Evolutionary conservation across 53 echinoderm and acorn worm species (phyloP), one percentile per base, ranked within the genome.

Genomic region (Astropecten irregularis): DNA sequence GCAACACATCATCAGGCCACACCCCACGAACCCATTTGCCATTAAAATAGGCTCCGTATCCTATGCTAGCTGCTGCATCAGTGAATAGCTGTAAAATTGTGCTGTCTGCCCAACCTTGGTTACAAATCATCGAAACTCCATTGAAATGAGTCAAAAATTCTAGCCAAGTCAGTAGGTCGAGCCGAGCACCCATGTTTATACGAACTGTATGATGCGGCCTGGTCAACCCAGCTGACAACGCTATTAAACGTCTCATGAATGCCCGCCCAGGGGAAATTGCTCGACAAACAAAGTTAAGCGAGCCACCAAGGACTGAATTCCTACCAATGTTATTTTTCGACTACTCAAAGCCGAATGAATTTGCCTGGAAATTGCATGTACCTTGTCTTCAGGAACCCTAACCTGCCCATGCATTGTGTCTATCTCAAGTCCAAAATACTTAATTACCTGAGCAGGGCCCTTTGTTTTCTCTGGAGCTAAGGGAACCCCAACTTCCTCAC

Each of bases 121-220:
- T 68, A 1, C 21, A 9, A 55, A 87, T 40, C 20, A 55, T 55
- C 2, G 61, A 46, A 49, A 25, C 38, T 8, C 88, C 82, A 71
- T 88, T 88, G 34, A 88, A 82, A 22, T 66, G 27, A 29, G 16
- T 10, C 20, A 90, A 52, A 48, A 85, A 90, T 7, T 64, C 48
- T 6, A 76, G 46, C 76, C 76, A 86, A 18, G 49, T 46, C 37
- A 33, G 18, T 49, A 86, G 31, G 42, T 90, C 85, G 2, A 39
- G 64, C 19, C 52, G 57, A 0, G 90, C 90, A 2, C 82, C 85
- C 16, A 3, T 7, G 5, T 36, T 28, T 16, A 85, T 37, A 25
- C 85, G 52, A 64, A 85, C 71, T 39, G 21, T 38, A 32, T 51
- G 33, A 21, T 81, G 21, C 9, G 51, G 50, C 54, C 21, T 66